Evolutionary conservation across 2,888 invertebrate species (phyloP).

Genomic region (Monoplex corrugatus): DNA sequence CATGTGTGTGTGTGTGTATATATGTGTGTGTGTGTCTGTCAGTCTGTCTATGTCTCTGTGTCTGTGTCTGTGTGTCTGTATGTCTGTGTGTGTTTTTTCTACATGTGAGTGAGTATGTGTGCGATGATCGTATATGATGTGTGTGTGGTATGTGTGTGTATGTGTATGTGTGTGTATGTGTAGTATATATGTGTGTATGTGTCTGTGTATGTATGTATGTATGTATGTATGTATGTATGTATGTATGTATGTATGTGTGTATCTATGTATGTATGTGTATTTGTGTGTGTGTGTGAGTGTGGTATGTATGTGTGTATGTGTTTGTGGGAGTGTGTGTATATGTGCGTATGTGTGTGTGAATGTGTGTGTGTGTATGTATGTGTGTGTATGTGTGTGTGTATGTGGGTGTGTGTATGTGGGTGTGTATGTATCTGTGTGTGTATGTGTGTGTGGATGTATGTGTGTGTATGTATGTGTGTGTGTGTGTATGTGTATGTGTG

Average conservation of each 20-base stretch:
- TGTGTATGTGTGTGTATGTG: neutral
- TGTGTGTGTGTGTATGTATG: conserved; percentile 16
- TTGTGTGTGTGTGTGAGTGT: no score
- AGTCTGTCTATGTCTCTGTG: no score
- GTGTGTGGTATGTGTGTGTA: neutral
- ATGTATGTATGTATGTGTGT: neutral
- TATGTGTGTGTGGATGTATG: conserved; percentile 21
- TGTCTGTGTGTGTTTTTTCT: no score
- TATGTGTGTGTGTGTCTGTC: neutral
- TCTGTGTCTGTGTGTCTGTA: neutral
- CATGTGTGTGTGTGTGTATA: neutral
- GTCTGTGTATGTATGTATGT: no score
- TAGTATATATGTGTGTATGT: no score
- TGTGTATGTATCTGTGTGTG: no score
- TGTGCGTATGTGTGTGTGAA: conserved; percentile 2
- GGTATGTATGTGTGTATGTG: no score
- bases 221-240: neutral
- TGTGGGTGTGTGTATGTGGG: no score
- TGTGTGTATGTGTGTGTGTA: neutral
- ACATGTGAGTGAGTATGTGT: no score
- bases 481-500: conserved; percentile 22
- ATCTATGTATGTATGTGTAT: neutral
- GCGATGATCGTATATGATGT: neutral
- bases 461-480: conserved; percentile 19
- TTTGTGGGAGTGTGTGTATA: no score